A percentile compares a stretch with the other conserved stretches of the same genome.
Conservation (phyloP, 2,888 invertebrate genomes). For the Abscondita cerata region DNA sequence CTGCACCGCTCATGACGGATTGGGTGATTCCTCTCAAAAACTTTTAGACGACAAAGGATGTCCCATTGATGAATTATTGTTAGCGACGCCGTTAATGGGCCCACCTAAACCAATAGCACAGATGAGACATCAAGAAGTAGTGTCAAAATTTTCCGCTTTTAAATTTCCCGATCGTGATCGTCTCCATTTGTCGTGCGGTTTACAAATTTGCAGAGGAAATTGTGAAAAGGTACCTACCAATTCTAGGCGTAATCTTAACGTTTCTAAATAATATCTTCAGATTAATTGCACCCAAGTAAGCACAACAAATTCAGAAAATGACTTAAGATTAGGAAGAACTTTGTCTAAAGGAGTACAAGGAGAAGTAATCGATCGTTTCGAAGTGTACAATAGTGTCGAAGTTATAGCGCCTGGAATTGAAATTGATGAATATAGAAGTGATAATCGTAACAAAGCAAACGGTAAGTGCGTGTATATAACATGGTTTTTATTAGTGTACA, state of each 20-base stretch:
- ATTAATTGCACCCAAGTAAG: slow-evolving; percentile 55
- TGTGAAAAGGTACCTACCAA: slow-evolving; percentile 66
- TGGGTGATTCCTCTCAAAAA: slow-evolving; percentile 77
- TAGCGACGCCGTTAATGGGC: slow-evolving; percentile 62
- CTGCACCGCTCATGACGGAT: slow-evolving; percentile 80
- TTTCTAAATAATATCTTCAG: slow-evolving; percentile 46
- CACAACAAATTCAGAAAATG: slow-evolving; percentile 42
- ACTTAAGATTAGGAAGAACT: slow-evolving; percentile 50
- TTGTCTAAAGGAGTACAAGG: slow-evolving; percentile 64
- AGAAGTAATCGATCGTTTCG: slow-evolving; percentile 69
- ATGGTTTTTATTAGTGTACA: background rate
- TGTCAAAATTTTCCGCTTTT: slow-evolving; percentile 78
- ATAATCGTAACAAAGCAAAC: slow-evolving; percentile 7
- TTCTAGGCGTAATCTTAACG: background rate
- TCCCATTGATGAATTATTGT: slow-evolving; percentile 72
- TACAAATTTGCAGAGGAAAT: slow-evolving; percentile 76
- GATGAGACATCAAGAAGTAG: slow-evolving; percentile 58
- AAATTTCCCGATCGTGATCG: slow-evolving; percentile 83
- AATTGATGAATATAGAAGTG: slow-evolving; percentile 61
- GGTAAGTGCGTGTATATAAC: slow-evolving; percentile 17
- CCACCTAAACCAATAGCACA: slow-evolving; percentile 51
- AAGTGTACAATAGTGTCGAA: slow-evolving; percentile 82
- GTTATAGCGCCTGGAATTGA: slow-evolving; percentile 81
- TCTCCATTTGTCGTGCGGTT: slow-evolving; percentile 77
- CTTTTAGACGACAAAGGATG: slow-evolving; percentile 78